Base-by-base conservation (phyloP, 2,797 vertebrate genomes). In the Ambastaia sidthimunki region DNA sequence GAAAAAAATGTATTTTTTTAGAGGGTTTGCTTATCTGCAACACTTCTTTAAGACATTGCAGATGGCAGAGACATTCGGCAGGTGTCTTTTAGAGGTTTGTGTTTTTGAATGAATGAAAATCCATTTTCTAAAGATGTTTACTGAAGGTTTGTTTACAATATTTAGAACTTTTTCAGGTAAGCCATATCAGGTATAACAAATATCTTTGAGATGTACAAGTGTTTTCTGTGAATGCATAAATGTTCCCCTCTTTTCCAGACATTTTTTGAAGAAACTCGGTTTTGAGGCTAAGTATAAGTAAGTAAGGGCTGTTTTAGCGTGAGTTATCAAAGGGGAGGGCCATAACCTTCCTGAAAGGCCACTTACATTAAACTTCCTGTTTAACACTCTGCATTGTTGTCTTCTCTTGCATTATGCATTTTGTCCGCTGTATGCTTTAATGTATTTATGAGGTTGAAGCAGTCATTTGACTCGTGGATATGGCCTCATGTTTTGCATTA, bases 401-500 rank as follows among this genome's bases (percentile, higher is more conserved):
- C 67, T 52, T 47, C 18, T 75, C 52, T 52, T 87, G 82, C 82
- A 84, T 84, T 84, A 85, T 87, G 80, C 66, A 85, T 84, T 44
- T 44, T 67, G 67, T 67, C 48, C 50, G 21, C 70, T 55, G 13
- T 13, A 71, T 71, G 65, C 78, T 54, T 69, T 71, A 52, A 47
- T 15, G 34, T 66, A 76, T 80, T 76, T 81, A 72, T 31, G 44
- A 63, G 80, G 84, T 85, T 76, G 81, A 37, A 7, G 21, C 12
- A 81, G 87, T 81, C 83, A 74, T 82, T 83, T 91, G 87, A 91
- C 91, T 92, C 90, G 88, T 92, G 92, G 89, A n/a, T 82, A 44
- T 28, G 83, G 80, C 87, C 89, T 80, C 81, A 85, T 80, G 80
- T 88, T 88, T 90, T 21, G 65, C 62, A 79, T 80, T 85, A 89